Percentiles rank a stretch among this genome's conserved stretches.
Evolutionary conservation across 2,888 invertebrate genomes (phyloP).

Genomic region (Ennomos erosarius): DNA sequence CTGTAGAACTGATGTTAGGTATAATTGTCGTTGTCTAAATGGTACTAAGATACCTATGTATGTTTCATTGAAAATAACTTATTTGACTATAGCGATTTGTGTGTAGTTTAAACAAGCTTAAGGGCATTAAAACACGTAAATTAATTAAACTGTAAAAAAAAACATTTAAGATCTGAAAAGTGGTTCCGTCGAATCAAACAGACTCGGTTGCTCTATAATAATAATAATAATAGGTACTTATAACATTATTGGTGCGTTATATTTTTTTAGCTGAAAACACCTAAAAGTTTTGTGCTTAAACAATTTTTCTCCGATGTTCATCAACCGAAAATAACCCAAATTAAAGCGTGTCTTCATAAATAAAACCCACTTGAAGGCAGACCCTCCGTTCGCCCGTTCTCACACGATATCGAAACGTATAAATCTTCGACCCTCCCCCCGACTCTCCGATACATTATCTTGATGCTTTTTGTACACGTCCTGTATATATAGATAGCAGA

Average conservation of each 20-base stretch:
- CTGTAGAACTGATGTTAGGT: no score
- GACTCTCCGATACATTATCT: constrained; percentile 65
- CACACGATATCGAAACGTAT: constrained; percentile 77
- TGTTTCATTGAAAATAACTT: not conserved
- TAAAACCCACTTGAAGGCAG: constrained; percentile 68
- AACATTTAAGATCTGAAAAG: no score
- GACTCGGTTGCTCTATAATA: no score
- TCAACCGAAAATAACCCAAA: constrained; percentile 54
- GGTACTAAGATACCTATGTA: not conserved
- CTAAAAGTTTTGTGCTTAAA: not conserved
- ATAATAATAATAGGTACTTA: no score
- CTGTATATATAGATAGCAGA: constrained; percentile 32
- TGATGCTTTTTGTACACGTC: constrained; percentile 46
- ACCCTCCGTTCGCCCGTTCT: constrained; percentile 57
- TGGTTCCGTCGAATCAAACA: no score
- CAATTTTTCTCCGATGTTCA: constrained; percentile 26
- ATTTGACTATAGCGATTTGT: not conserved
- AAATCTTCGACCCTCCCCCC: constrained; percentile 75
- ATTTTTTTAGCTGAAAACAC: no score
- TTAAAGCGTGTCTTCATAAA: constrained; percentile 71
- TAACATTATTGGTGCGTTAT: no score
- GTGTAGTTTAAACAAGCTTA: no score
- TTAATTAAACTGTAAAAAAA: no score
- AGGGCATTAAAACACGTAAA: no score
- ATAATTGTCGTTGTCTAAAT: no score